phyloP scores from a whole-genome alignment of 2,113 vertebrate species.

The Passerina amoena region DNA sequence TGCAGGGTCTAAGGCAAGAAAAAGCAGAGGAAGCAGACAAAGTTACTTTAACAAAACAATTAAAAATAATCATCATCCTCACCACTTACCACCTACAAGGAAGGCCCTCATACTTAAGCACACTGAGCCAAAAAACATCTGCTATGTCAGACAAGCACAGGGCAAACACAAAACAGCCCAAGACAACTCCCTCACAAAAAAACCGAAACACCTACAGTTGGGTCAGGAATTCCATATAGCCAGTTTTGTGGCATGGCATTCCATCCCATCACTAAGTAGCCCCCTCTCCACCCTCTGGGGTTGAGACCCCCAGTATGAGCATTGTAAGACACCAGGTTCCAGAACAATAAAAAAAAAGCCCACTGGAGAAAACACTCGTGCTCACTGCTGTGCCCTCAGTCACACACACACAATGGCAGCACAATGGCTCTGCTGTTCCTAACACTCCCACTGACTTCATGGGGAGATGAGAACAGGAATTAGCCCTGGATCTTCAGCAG shows the following conservation, averaged over 20 bases:
- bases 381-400: neutral
- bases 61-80: neutral
- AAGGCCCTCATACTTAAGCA: neutral
- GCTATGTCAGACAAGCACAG: neutral
- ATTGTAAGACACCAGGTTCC: neutral
- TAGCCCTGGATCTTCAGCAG: neutral
- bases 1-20: neutral
- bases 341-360: neutral
- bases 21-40: neutral
- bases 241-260: neutral
- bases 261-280: neutral
- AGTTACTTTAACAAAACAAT: neutral
- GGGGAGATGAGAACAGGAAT: neutral
- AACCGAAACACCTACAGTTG: neutral
- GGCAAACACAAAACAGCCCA: neutral
- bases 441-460: neutral
- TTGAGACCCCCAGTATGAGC: neutral
- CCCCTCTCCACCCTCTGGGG: neutral
- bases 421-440: neutral
- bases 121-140: neutral
- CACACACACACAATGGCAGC: neutral
- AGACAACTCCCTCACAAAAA: neutral
- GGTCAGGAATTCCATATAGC: neutral
- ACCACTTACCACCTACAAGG: neutral
- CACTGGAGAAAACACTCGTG: neutral